phyloP scores from a whole-genome alignment of 1,140 invertebrate species.

The Dufourea novaeangliae region DNA sequence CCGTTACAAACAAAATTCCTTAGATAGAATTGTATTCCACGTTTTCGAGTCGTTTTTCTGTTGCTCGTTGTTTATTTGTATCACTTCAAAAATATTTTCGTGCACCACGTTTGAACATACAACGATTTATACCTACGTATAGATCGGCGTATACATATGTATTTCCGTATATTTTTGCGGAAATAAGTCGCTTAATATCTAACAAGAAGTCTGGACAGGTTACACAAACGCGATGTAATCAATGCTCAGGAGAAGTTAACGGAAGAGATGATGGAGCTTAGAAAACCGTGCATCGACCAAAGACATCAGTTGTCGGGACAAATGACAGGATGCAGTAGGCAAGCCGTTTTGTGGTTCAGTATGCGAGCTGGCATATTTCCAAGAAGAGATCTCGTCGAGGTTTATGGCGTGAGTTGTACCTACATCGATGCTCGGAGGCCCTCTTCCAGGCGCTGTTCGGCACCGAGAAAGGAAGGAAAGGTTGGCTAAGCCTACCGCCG shows the following conservation, averaged over 20 bases:
- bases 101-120: no score
- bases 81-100: background rate
- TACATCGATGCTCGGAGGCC: constrained; percentile 63
- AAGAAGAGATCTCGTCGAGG: constrained; percentile 71
- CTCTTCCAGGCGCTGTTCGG: constrained; percentile 59
- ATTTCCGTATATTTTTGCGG: no score
- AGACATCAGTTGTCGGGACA: constrained; percentile 40
- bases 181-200: no score
- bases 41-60: no score
- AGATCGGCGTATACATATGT: no score
- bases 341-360: constrained; percentile 65
- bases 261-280: background rate
- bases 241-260: background rate
- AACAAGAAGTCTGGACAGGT: no score
- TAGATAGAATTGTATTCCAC: no score
- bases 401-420: constrained; percentile 74
- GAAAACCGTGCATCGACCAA: constrained; percentile 5
- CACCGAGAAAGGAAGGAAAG: constrained; percentile 68
- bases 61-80: background rate
- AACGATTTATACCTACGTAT: no score
- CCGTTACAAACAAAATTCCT: no score
- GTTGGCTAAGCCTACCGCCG: constrained; percentile 57
- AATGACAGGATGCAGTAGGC: constrained; percentile 51
- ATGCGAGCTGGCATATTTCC: constrained; percentile 70
- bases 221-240: background rate